phyloP scores from a whole-genome alignment of 2,113 vertebrate genomes.

The Mobula birostris region DNA sequence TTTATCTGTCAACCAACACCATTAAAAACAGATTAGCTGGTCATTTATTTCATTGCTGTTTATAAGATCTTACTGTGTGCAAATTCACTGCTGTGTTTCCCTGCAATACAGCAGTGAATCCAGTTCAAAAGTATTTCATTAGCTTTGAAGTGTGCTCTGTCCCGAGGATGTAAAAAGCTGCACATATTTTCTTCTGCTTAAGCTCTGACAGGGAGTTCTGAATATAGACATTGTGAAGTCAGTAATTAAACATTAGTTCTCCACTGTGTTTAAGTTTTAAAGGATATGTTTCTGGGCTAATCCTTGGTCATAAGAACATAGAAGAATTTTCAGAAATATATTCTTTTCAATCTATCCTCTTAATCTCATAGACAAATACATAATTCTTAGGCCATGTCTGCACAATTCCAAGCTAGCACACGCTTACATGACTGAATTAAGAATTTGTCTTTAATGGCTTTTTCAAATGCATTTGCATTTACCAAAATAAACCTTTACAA shows the following conservation, averaged over 20 bases:
- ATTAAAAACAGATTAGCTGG: neutral
- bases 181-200: neutral
- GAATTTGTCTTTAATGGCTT: neutral
- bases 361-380: neutral
- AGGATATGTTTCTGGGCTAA: neutral
- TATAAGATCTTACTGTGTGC: neutral
- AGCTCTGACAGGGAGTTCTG: neutral
- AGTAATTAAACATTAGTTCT: neutral
- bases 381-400: neutral
- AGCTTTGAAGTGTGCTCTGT: neutral
- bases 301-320: neutral
- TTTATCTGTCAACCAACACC: neutral
- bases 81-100: neutral
- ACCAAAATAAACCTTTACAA: neutral
- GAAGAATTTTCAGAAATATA: neutral
- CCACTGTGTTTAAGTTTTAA: conserved; percentile 18
- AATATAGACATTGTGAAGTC: conserved; percentile 4
- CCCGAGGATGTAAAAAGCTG: neutral
- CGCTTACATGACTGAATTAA: neutral
- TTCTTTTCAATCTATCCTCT: neutral
- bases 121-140: conserved; percentile 6
- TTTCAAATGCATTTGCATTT: neutral
- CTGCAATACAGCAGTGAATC: neutral
- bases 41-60: conserved; percentile 17
- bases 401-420: neutral